These are phyloP conservation scores for Lepidochitona cinerea DNA, from an alignment of 2,888 invertebrate genomes.

Conservation along the genomic window DNA sequence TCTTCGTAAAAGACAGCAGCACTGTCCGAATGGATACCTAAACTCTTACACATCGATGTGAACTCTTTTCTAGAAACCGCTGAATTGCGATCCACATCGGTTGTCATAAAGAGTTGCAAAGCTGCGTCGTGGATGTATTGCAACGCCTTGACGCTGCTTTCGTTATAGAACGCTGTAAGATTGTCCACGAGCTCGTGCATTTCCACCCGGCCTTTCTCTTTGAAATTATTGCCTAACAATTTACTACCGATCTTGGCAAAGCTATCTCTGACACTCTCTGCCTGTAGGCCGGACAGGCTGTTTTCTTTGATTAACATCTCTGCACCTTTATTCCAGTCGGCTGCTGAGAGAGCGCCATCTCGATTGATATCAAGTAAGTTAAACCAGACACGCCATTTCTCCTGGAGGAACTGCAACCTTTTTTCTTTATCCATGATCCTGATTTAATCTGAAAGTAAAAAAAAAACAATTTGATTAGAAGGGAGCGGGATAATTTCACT, in stretches of 20 bases:
- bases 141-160: not conserved
- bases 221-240: not conserved
- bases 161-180: not conserved
- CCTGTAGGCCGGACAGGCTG: not conserved
- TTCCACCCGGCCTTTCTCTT: not conserved
- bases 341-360: not conserved
- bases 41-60: not conserved
- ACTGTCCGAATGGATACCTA: not conserved
- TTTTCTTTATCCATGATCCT: too few relatives aligned
- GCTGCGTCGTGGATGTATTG: not conserved
- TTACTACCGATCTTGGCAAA: not conserved
- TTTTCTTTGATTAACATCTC: not conserved
- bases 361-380: not conserved
- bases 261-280: not conserved
- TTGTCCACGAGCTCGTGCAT: slow-evolving; percentile 1
- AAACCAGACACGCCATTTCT: slow-evolving; percentile 3
- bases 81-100: not conserved
- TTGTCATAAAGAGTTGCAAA: not conserved
- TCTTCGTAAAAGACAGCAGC: not conserved
- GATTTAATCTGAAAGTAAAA: too few relatives aligned
- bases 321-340: not conserved
- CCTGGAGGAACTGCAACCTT: not conserved
- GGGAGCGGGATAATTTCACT: too few relatives aligned
- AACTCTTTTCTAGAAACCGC: not conserved
- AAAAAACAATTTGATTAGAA: too few relatives aligned